Evolutionary conservation across 1,140 invertebrate genomes (phyloP).

Genomic region (Melanaphis sacchari): DNA sequence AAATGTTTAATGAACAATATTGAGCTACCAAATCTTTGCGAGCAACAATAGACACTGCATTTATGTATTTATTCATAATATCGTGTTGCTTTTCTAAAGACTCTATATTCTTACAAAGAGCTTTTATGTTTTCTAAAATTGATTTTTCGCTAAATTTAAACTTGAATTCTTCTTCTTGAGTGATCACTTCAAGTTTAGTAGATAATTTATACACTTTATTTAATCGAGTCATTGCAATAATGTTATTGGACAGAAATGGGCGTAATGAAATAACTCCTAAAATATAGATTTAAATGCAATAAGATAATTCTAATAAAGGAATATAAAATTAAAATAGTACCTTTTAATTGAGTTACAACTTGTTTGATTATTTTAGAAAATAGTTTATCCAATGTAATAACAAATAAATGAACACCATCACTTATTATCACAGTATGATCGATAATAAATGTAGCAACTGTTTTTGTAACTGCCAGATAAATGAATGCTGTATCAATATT

Average conservation of each 20-base stretch:
- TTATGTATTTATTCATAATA: conserved; percentile 1
- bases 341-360: conserved; percentile 36
- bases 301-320: not conserved
- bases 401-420: conserved; percentile 31
- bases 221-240: conserved; percentile 23
- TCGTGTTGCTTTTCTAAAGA: not conserved
- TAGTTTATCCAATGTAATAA: not conserved
- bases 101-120: conserved; percentile 5
- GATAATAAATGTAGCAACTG: not conserved
- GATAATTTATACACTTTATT: conserved; percentile 49
- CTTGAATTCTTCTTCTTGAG: not conserved
- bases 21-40: conserved; percentile 27
- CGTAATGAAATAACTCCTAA: conserved; percentile 27
- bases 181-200: not conserved
- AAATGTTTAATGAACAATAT: conserved; percentile 1
- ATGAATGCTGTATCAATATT: not conserved
- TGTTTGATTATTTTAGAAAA: conserved; percentile 29
- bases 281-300: not conserved
- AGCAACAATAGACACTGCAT: conserved; percentile 34
- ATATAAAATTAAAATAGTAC: not conserved
- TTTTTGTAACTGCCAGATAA: conserved; percentile 12
- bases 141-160: conserved; percentile 32
- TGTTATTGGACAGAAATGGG: not conserved
- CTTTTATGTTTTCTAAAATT: conserved; percentile 21
- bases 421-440: conserved; percentile 10